These are phyloP conservation scores for Misgurnus anguillicaudatus DNA, from an alignment of 2,113 vertebrate species.

Conservation along the genomic window DNA sequence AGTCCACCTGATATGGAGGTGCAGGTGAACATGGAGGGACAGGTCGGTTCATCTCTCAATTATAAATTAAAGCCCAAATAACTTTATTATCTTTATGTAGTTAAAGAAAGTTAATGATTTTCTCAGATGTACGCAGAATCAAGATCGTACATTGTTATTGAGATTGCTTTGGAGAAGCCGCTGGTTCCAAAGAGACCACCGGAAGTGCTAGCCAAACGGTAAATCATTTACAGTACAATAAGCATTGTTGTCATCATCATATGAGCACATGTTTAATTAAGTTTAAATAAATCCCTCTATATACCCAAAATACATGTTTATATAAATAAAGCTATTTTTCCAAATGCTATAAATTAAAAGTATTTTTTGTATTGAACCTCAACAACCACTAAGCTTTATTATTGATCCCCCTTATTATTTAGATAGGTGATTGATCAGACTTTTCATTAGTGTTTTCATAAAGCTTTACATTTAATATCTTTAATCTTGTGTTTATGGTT, in stretches of 20 bases:
- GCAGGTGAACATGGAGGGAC: slow-evolving; percentile 50
- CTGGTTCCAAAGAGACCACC: slow-evolving; percentile 80
- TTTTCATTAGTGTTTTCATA: neutral
- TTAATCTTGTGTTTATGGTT: no score
- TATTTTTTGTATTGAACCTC: no score
- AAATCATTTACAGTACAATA: neutral
- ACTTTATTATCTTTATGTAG: neutral
- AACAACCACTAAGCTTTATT: no score
- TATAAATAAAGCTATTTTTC: no score
- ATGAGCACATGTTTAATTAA: no score
- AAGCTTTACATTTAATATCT: no score
- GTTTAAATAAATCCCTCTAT: no score
- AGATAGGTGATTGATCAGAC: no score
- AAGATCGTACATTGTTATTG: slow-evolving; percentile 85
- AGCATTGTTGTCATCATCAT: no score
- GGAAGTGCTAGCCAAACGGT: slow-evolving; percentile 85
- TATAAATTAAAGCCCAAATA: neutral
- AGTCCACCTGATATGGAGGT: slow-evolving; percentile 37
- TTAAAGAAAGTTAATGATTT: neutral
- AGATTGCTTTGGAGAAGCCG: slow-evolving; percentile 85
- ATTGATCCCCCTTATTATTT: no score
- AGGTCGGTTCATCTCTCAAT: slow-evolving; percentile 44
- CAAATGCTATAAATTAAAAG: no score
- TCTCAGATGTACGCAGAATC: slow-evolving; percentile 78
- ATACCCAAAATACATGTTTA: no score